Base-by-base conservation (phyloP, 2,797 vertebrate species). In the Morelia viridis region DNA sequence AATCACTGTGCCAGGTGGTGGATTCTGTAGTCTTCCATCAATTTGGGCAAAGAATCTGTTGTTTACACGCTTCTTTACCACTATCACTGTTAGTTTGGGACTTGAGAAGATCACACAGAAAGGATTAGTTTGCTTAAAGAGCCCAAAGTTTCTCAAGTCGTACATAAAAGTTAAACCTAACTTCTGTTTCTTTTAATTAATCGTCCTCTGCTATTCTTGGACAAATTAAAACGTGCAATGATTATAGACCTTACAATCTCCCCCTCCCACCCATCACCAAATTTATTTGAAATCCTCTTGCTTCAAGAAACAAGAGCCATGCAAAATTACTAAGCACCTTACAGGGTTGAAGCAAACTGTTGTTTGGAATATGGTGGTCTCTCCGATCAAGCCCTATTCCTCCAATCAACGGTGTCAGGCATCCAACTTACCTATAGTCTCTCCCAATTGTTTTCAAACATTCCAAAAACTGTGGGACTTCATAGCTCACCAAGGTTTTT, bases 1-100 rank as follows among this genome's bases (percentile, higher is more conserved):
- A 0, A 99, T 96, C 6, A 99, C 94, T 0, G 99, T 99, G 4
- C 99, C 99, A 0, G 99, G 98, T 2, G 98, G 98, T 4, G 99
- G 99, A 95, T 99, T 99, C 46, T 91, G 92, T 57, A 98, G 95
- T 71, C 96, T 97, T 31, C 98, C 98, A 4, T 96, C 95, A 0
- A 95, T 12, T 8, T 96, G 94, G 0, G 98, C 97, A 5, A 99
- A 99, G 95, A 99, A 99, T 85, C 99, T 98, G 95, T 97, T 96
- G 86, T 94, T 97, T 92, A 99, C 97, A 1, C 98, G 98, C 87
- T 99, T 99, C 97, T 99, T 99, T 94, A 99, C 99, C 94, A 99
- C 98, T 57, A 99, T 98, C 92, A 99, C 98, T 0, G 97, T 98
- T 1, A 99, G 97, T 86, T 98, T 99, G 2, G 99, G 99, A 90